Evolutionary conservation across 2,888 invertebrate genomes (phyloP).

Genomic region (Esperia sulphurella): DNA sequence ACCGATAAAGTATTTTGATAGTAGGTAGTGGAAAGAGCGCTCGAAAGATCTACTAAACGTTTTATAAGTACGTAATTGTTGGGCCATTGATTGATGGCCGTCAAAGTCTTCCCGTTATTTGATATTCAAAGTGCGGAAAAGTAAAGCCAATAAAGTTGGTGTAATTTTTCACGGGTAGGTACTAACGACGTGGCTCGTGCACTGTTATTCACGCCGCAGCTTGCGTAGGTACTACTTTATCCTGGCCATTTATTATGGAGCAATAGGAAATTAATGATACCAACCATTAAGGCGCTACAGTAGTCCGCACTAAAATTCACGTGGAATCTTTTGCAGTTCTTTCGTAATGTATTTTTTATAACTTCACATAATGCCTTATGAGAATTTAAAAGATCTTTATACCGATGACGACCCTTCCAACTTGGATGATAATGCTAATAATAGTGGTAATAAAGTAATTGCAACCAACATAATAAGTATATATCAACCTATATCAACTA

Average conservation of each 20-base stretch:
- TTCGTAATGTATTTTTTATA: background rate
- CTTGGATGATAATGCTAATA: no score
- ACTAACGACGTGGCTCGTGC: conserved; percentile 26
- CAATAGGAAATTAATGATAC: conserved; percentile 20
- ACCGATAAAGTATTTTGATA: no score
- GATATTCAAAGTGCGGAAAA: conserved; percentile 32
- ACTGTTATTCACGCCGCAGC: conserved; percentile 5
- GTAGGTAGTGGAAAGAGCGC: background rate
- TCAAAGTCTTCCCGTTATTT: conserved; percentile 25
- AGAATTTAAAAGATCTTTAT: no score
- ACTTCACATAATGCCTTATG: background rate
- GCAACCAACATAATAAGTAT: no score
- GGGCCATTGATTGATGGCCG: conserved; percentile 27
- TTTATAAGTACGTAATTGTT: background rate
- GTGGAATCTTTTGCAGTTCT: background rate
- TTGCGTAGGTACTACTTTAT: conserved; percentile 12
- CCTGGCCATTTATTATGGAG: conserved; percentile 20
- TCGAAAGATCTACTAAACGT: background rate
- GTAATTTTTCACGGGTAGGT: conserved; percentile 36
- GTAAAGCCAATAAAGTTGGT: conserved; percentile 30
- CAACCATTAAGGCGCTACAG: conserved; percentile 7
- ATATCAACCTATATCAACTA: no score
- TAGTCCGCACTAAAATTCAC: background rate
- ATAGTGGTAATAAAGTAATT: no score
- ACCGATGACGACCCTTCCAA: no score